phyloP scores from a whole-genome alignment of 2,888 invertebrate genomes.

The Drosophila mettleri region DNA sequence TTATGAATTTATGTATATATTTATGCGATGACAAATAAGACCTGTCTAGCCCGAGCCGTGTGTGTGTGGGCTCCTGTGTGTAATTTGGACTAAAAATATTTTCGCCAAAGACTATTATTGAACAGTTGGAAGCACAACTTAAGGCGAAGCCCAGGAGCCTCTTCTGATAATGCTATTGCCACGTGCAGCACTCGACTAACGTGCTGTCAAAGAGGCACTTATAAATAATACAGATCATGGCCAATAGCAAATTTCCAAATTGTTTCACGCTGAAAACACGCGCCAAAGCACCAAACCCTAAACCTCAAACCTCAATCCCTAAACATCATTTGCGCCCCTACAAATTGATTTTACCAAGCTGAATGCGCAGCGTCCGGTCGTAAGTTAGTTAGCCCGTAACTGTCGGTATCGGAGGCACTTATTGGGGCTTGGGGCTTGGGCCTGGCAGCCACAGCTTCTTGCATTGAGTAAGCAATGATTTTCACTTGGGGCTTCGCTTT shows the following conservation, averaged over 20 bases:
- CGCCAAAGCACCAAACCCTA: background rate
- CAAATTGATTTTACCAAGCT: conserved; percentile 45
- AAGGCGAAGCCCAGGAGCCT: background rate
- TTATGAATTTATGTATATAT: conserved; percentile 36
- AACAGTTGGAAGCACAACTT: background rate
- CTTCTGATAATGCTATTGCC: conserved; percentile 21
- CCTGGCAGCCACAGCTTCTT: conserved; percentile 20
- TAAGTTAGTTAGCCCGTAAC: conserved; percentile 49
- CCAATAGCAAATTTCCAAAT: conserved; percentile 30
- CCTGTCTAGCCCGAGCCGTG: background rate
- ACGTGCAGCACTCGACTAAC: conserved; percentile 54
- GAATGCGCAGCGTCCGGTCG: conserved; percentile 12
- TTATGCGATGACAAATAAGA: conserved; percentile 28
- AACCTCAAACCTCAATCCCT: conserved; percentile 5
- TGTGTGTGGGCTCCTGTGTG: conserved; percentile 5
- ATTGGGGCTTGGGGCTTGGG: background rate
- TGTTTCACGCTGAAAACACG: conserved; percentile 28
- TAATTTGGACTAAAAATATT: conserved; percentile 28
- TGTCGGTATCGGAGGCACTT: conserved; percentile 17
- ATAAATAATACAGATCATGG: conserved; percentile 67
- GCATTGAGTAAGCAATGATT: conserved; percentile 53
- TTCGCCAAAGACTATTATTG: conserved; percentile 27
- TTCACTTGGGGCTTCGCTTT: conserved; percentile 44
- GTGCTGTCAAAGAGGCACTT: conserved; percentile 48
- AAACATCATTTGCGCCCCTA: conserved; percentile 30